Base-by-base conservation (phyloP, 1,140 invertebrate genomes). In the Condylostylus longicornis region DNA sequence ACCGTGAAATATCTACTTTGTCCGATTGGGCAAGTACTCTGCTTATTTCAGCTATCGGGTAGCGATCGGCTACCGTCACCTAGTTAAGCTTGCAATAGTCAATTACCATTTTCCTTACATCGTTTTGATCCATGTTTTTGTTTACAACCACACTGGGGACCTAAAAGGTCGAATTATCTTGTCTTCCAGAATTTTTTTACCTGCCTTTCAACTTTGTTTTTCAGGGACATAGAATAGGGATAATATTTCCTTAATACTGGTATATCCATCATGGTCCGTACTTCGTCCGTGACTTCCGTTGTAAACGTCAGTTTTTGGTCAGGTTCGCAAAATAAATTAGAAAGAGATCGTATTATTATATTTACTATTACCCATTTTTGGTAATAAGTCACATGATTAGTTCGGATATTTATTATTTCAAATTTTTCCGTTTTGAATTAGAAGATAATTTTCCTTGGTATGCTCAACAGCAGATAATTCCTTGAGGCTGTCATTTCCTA, bases 1-100 rank as follows among this genome's bases (percentile, higher is more conserved):
- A 31, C 15, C 29, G 59, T 54, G 45, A 70, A 69, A 42, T 58
- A 65, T 18, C 54, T 54, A n/a, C 49, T 43, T 19, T 59, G 58
- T 48, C 50, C 30, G 69, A 33, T 27, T 48, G 46, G 38, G 64
- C 53, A 19, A 72, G 44, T 27, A 55, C 56, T 10, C 65, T 53
- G 18, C 62, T 54, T 58, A 70, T 7, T 31, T 31, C 29, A 8
- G 29, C 6, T 13, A 31, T 31, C 5, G 29, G 29, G 15, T 31
- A 31, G 6, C 18, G 21, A n/a, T 51, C 45, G 12, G 35, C 35
- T 3, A 47, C 35, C 2, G 50, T 53, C 10, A 44, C 23, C 18
- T 43, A 18, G 31, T 52, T 54, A 3, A 52, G 23, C 33, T 40
- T 41, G 15, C 49, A 20, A 23, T 42, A 53, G 33, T 52, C 46